phyloP scores from a whole-genome alignment of 92 coral and sea anemone species.

The Hydrozoanthus gracilis region DNA sequence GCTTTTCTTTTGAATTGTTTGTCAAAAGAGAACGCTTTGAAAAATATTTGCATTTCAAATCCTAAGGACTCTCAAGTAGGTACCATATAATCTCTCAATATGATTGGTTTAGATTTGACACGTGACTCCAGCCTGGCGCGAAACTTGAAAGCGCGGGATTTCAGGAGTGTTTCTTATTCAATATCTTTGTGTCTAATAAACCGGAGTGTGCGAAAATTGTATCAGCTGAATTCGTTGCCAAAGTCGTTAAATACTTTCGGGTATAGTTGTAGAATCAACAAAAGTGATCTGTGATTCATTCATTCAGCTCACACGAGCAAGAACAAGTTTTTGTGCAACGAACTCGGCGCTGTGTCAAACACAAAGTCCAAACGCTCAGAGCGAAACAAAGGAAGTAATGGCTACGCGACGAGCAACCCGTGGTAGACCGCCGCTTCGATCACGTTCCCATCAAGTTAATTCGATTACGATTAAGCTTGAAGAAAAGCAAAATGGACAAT shows the following conservation, averaged over 20 bases:
- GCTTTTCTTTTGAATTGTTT: not conserved
- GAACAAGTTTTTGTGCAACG: not conserved
- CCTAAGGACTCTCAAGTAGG: too few relatives aligned
- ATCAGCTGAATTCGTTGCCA: conserved; percentile 28
- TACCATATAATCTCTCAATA: not conserved
- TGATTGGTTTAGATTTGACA: conserved; percentile 55
- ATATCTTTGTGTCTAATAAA: not conserved
- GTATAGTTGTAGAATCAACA: conserved; percentile 24
- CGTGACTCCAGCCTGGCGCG: conserved; percentile 95
- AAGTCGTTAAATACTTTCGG: conserved; percentile 36
- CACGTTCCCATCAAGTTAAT: conserved; percentile 73
- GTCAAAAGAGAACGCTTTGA: not conserved
- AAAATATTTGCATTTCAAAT: not conserved
- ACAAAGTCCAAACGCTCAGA: not conserved
- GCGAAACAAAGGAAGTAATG: conserved; percentile 54
- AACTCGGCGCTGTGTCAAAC: not conserved
- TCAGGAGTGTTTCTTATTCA: conserved; percentile 57
- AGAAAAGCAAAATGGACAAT: conserved; percentile 48
- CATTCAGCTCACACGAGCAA: not conserved
- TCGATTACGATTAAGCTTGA: conserved; percentile 37
- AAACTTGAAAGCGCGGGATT: conserved; percentile 99
- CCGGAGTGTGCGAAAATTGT: not conserved
- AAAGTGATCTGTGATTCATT: conserved; percentile 7
- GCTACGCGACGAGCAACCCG: conserved; percentile 77
- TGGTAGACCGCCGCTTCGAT: conserved; percentile 83